A percentile compares a stretch with the other conserved stretches of the same genome.
These are phyloP conservation scores for Dipus sagitta DNA, from an alignment of 2,797 vertebrate species.

Conservation along the genomic window DNA sequence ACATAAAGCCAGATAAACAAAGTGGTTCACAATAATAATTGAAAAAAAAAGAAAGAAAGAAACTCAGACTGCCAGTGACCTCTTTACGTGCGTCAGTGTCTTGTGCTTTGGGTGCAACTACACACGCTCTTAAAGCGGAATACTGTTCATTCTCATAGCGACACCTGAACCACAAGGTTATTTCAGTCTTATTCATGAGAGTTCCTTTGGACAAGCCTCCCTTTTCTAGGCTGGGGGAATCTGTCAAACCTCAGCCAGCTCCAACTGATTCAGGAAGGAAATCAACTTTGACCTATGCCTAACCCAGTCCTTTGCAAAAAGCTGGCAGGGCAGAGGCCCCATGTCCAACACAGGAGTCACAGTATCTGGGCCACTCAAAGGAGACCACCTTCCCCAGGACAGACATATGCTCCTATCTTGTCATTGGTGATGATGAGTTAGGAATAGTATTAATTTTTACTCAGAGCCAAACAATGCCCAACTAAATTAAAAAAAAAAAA, in stretches of 20 bases:
- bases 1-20: too few species aligned
- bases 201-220: neutral
- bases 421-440: neutral
- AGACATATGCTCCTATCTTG: rapidly evolving
- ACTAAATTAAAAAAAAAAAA: neutral
- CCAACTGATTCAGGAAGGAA: neutral
- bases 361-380: neutral
- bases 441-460: neutral
- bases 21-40: too few species aligned
- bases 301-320: neutral
- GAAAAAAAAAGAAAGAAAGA: too few species aligned
- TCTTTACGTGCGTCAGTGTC: rapidly evolving
- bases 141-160: neutral
- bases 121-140: neutral
- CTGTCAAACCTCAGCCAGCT: neutral
- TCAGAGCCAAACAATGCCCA: neutral
- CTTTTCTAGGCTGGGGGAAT: neutral
- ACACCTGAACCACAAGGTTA: rapidly evolving
- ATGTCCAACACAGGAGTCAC: neutral
- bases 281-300: neutral
- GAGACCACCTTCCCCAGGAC: too few species aligned
- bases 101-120: rapidly evolving
- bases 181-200: too few species aligned
- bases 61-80: neutral
- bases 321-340: neutral